Percentiles rank a stretch among this genome's conserved stretches.
Evolutionary conservation across 1,140 invertebrate genomes (phyloP).

Genomic region (Phortica variegata): DNA sequence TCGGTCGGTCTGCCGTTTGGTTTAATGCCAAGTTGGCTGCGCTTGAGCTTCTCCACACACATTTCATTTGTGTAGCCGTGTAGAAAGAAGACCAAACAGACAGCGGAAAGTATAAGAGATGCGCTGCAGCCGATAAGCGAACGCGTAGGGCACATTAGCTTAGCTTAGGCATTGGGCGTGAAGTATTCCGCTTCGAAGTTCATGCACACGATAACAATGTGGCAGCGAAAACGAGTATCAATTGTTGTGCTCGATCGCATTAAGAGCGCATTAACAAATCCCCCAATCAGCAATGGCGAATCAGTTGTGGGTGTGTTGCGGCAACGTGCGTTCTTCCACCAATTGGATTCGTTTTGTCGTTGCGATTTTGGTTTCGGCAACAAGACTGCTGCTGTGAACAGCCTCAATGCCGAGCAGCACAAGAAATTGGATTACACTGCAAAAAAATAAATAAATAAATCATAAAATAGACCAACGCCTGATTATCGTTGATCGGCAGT

Average conservation of each 20-base stretch:
- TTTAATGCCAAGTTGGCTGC: background rate
- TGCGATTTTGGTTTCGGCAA: slow-evolving; percentile 8
- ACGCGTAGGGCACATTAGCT: too few species aligned
- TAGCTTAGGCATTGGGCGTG: too few species aligned
- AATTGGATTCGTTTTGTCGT: slow-evolving; percentile 10
- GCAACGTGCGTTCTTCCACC: slow-evolving; percentile 8
- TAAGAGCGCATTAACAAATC: slow-evolving; percentile 52
- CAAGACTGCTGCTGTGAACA: slow-evolving; percentile 5
- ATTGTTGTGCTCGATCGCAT: slow-evolving; percentile 23
- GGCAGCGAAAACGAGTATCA: too few species aligned
- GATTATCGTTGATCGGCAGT: too few species aligned
- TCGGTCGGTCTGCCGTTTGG: slow-evolving; percentile 1
- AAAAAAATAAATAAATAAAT: too few species aligned
- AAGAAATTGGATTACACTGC: slow-evolving; percentile 9
- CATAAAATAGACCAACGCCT: too few species aligned
- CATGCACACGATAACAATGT: background rate
- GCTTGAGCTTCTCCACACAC: slow-evolving; percentile 3
- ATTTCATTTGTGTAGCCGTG: too few species aligned
- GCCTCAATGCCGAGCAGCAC: background rate
- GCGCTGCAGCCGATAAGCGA: slow-evolving; percentile 20
- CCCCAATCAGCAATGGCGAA: slow-evolving; percentile 44
- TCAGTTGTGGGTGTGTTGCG: slow-evolving; percentile 19
- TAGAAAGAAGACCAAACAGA: too few species aligned
- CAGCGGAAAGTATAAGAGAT: too few species aligned
- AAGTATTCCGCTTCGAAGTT: too few species aligned